Evolutionary conservation across 2,888 invertebrate genomes (phyloP).

Genomic region (Meandrusa payeni): DNA sequence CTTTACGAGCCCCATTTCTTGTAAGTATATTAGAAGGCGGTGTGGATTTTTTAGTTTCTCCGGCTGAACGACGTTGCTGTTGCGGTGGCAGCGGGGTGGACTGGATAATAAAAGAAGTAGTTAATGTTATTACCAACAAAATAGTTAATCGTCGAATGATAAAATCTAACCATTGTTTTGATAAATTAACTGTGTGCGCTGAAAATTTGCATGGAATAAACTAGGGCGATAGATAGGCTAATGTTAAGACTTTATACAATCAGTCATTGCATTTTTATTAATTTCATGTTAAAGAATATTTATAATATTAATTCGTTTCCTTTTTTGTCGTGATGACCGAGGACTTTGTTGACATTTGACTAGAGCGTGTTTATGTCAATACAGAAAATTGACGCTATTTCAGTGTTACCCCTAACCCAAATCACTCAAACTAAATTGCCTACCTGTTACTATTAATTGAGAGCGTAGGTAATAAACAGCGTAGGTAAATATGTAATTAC

Average conservation of each 20-base stretch:
- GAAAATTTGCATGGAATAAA: neutral
- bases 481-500: too few species aligned
- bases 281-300: too few species aligned
- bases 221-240: too few species aligned
- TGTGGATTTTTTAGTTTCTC: conserved; percentile 55
- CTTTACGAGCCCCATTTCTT: conserved; percentile 82
- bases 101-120: conserved; percentile 31
- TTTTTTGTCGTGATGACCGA: conserved; percentile 6
- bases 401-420: too few species aligned
- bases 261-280: conserved; percentile 1
- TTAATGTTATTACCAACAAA: conserved; percentile 2
- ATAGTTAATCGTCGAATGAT: neutral
- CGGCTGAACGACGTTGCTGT: conserved; percentile 51
- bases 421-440: too few species aligned
- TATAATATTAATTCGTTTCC: neutral
- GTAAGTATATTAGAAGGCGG: conserved; percentile 77
- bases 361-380: conserved; percentile 8
- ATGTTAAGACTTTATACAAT: neutral
- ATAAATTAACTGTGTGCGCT: neutral
- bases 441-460: too few species aligned
- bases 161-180: conserved; percentile 15
- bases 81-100: conserved; percentile 50
- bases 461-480: too few species aligned
- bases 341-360: conserved; percentile 12
- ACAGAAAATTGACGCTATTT: too few species aligned